Percentiles rank a stretch among this genome's conserved stretches.
Conservation (phyloP, 2,888 invertebrate species). For the Agonopterix subpropinquella region DNA sequence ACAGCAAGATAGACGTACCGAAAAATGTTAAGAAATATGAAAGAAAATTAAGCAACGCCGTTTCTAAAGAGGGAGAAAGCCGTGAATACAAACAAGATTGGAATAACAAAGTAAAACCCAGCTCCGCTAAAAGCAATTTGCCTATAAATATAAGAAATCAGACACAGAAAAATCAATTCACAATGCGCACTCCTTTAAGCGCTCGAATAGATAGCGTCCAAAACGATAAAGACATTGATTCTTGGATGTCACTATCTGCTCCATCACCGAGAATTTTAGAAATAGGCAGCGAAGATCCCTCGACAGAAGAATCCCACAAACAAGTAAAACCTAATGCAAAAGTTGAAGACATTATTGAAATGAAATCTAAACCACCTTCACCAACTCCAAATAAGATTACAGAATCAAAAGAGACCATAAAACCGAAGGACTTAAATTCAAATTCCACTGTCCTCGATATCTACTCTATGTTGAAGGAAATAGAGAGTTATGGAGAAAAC, state of each 20-base stretch:
- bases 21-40: constrained; percentile 44
- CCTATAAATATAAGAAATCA: constrained; percentile 34
- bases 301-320: constrained; percentile 15
- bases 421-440: constrained; percentile 38
- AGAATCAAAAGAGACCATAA: constrained; percentile 23
- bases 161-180: constrained; percentile 44
- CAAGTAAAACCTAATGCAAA: constrained; percentile 5
- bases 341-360: neutral
- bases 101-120: constrained; percentile 46
- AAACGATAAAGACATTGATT: constrained; percentile 65
- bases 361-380: constrained; percentile 1
- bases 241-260: constrained; percentile 68
- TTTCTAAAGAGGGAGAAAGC: constrained; percentile 31
- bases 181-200: constrained; percentile 43
- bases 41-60: constrained; percentile 36
- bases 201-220: constrained; percentile 60
- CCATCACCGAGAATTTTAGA: constrained; percentile 50
- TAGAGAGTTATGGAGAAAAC: constrained; percentile 63
- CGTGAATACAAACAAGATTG: constrained; percentile 40
- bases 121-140: constrained; percentile 22
- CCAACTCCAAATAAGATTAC: constrained; percentile 3
- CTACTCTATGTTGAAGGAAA: constrained; percentile 70
- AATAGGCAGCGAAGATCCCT: constrained; percentile 23
- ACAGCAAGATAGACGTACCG: constrained; percentile 25
- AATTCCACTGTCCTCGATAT: constrained; percentile 66